phyloP scores from a whole-genome alignment of 2,888 invertebrate species.

The Neoaliturus tenellus region DNA sequence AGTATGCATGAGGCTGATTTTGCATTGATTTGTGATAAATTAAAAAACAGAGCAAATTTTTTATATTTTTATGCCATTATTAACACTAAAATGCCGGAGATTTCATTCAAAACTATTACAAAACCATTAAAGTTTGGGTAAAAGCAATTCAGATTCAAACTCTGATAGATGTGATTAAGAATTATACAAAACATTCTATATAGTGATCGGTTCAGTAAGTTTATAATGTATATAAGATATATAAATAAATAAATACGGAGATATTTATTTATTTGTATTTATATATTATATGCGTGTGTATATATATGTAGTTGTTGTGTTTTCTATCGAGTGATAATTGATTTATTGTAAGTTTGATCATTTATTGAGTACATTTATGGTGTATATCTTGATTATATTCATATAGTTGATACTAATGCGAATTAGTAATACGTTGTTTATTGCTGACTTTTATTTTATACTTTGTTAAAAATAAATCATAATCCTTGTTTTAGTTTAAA shows the following conservation, averaged over 20 bases:
- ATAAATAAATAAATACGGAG: slow-evolving; percentile 1
- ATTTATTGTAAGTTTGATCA: not conserved
- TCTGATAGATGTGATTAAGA: not conserved
- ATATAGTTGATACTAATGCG: not conserved
- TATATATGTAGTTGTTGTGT: slow-evolving; percentile 35
- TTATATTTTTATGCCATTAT: slow-evolving; percentile 15
- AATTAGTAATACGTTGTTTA: not conserved
- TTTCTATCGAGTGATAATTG: slow-evolving; percentile 34
- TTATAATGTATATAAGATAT: not conserved
- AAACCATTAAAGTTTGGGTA: not conserved
- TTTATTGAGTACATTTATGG: slow-evolving; percentile 21
- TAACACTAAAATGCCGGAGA: not conserved
- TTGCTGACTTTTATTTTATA: not conserved
- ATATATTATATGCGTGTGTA: slow-evolving; percentile 14
- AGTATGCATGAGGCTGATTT: not conserved
- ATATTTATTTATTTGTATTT: not conserved
- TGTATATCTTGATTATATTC: slow-evolving; percentile 6
- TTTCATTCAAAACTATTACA: not conserved
- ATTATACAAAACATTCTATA: not conserved
- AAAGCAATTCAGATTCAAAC: not conserved
- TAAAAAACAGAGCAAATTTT: not conserved
- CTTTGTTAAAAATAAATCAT: not conserved
- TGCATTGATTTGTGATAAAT: not conserved
- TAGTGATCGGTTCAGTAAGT: slow-evolving; percentile 3
- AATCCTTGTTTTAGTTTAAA: too few relatives aligned